These are phyloP conservation scores for Caenorhabditis latens DNA, from an alignment of 1,140 invertebrate species.

Conservation along the genomic window DNA sequence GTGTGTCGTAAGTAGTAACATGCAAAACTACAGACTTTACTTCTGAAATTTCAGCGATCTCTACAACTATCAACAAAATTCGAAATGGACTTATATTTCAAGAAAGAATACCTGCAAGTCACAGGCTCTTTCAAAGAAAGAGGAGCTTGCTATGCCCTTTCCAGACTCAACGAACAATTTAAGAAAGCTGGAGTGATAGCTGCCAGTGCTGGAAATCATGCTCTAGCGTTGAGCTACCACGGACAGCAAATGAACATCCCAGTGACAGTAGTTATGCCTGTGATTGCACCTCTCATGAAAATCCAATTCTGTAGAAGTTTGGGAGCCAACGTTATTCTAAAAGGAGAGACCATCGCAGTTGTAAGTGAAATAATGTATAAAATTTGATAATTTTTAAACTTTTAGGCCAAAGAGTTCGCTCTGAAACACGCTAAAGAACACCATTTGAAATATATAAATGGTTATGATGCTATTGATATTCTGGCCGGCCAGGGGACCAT, in stretches of 20 bases:
- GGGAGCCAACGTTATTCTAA: conserved; percentile 87
- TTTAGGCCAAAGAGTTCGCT: conserved; percentile 84
- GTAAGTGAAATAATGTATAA: conserved; percentile 68
- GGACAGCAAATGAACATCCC: conserved; percentile 86
- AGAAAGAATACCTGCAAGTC: conserved; percentile 91
- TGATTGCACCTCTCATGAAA: conserved; percentile 92
- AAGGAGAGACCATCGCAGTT: conserved; percentile 88
- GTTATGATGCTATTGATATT: conserved; percentile 92
- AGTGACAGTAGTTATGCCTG: conserved; percentile 93
- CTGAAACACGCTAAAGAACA: conserved; percentile 84
- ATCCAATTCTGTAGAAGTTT: conserved; percentile 87
- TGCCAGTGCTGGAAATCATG: conserved; percentile 92
- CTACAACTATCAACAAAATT: conserved; percentile 82
- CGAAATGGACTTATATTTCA: conserved; percentile 89
- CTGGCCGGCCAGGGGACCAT: conserved; percentile 93
- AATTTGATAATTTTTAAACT: neutral
- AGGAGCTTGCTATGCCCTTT: conserved; percentile 88
- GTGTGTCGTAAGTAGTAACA: conserved; percentile 83
- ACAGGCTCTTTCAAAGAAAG: conserved; percentile 95
- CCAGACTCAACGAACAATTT: conserved; percentile 83
- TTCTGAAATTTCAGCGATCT: conserved; percentile 68
- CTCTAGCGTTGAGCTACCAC: conserved; percentile 89
- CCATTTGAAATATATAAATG: conserved; percentile 87
- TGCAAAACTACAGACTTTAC: neutral
- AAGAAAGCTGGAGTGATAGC: conserved; percentile 88